Base-by-base conservation (phyloP, 2,888 invertebrate species). In the Caenorhabditis angaria region DNA sequence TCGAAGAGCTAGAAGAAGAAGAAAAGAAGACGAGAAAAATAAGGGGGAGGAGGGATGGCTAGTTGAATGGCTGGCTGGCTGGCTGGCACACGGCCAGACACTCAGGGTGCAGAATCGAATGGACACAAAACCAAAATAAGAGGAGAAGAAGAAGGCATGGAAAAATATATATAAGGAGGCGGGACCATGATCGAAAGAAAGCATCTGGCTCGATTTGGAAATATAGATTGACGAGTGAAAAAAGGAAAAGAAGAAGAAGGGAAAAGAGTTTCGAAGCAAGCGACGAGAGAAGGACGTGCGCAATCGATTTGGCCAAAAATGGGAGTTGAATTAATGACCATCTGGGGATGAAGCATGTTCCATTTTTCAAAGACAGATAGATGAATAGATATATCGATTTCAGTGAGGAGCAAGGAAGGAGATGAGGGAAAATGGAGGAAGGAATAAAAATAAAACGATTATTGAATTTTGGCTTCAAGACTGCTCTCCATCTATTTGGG, bases 81-180 rank as follows among this genome's bases (percentile, higher is more conserved):
- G 58, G 25, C 41, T 53, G 59, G 68, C 62, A 68, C 62, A 61
- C 53, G 55, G 70, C 58, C 62, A 70, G 61, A 61, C 70, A 65
- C 61, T 56, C 69, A 65, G 65, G 62, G 65, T 50, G 61, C 41
- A 24, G 48, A 32, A 32, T 41, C n/a, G 41, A 14, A 41, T 14
- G 41, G 41, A 41, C 41, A 41, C 41, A 41, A 14, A 41, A 41
- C 41, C 41, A 14, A 41, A 41, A 12, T 12, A 65, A 32, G 60
- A 55, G 35, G 59, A 59, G 54, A 41, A 27, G 54, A 51, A 59
- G 65, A 51, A 54, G 66, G 50, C 60, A 67, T 55, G 55, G 63
- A 57, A 68, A 68, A 51, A 59, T 58, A 57, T 61, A 20, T 51
- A 67, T 35, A 48, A 59, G 63, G 58, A 68, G 64, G 62, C 58